Evolutionary conservation across 1,140 invertebrate species (phyloP).

Genomic region (Drosophila arawakana): DNA sequence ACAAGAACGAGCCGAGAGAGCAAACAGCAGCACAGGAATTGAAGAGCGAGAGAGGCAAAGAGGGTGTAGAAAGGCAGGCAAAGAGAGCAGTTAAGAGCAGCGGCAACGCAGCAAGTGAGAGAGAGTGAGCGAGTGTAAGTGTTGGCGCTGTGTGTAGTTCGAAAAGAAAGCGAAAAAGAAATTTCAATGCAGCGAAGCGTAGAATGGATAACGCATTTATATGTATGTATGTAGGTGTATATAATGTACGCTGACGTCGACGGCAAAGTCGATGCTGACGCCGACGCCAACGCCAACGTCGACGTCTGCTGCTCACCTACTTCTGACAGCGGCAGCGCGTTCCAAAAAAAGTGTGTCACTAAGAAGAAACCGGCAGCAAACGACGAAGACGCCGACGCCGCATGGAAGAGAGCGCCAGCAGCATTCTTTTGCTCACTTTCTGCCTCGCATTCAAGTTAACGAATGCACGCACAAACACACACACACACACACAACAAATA

Average conservation of each 20-base stretch:
- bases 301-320: slow-evolving; percentile 12
- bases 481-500: not conserved
- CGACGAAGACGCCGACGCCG: not conserved
- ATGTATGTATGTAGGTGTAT: slow-evolving; percentile 17
- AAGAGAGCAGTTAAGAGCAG: not conserved
- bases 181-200: slow-evolving; percentile 79
- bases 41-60: slow-evolving; percentile 8
- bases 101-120: not conserved
- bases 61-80: not conserved
- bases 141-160: slow-evolving; percentile 54
- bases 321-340: slow-evolving; percentile 21
- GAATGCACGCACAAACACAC: not conserved
- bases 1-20: slow-evolving; percentile 25
- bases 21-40: not conserved
- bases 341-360: slow-evolving; percentile 69
- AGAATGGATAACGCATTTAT: slow-evolving; percentile 64
- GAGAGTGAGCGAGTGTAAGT: slow-evolving; percentile 37
- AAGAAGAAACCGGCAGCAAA: slow-evolving; percentile 51
- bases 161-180: slow-evolving; percentile 83
- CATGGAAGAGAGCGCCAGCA: slow-evolving; percentile 56
- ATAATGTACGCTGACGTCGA: slow-evolving; percentile 4
- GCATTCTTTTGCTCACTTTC: slow-evolving; percentile 68
- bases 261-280: slow-evolving; percentile 5
- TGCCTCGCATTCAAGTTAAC: slow-evolving; percentile 34
- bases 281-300: not conserved